Evolutionary conservation across 2,888 invertebrate genomes (phyloP).

Genomic region (Abscondita cerata): DNA sequence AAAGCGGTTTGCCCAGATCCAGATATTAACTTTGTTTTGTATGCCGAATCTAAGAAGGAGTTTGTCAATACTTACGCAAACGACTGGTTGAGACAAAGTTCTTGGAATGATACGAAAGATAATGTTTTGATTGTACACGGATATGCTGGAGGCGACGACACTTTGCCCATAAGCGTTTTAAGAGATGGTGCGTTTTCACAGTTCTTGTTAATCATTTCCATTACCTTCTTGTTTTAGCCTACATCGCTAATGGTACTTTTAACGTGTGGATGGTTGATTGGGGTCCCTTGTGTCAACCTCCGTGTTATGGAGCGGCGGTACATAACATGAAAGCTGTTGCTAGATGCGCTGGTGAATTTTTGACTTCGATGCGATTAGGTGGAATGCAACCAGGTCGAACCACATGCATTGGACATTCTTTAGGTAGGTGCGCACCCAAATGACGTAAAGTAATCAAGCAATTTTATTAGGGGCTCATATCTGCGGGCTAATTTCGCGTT

Average conservation of each 20-base stretch:
- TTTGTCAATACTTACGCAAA: conserved; percentile 64
- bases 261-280: conserved; percentile 81
- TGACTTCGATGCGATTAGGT: conserved; percentile 68
- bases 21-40: conserved; percentile 70
- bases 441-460: not conserved
- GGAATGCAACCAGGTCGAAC: conserved; percentile 71
- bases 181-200: conserved; percentile 73
- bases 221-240: conserved; percentile 62
- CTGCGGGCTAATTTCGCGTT: conserved; percentile 78
- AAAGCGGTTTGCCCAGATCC: conserved; percentile 76
- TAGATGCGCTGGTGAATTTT: conserved; percentile 70
- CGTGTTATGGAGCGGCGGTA: conserved; percentile 73
- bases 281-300: conserved; percentile 73
- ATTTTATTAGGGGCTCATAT: conserved; percentile 69
- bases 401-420: conserved; percentile 79
- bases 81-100: conserved; percentile 77
- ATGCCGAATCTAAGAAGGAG: conserved; percentile 63
- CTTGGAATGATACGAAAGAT: conserved; percentile 73
- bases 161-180: conserved; percentile 74
- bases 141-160: conserved; percentile 79
- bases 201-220: not conserved
- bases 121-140: conserved; percentile 77
- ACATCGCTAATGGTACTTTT: conserved; percentile 74
- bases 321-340: conserved; percentile 77
- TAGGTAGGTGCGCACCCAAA: conserved; percentile 46